Conservation (phyloP, 2,797 vertebrate species). For the Amazona finschi region DNA sequence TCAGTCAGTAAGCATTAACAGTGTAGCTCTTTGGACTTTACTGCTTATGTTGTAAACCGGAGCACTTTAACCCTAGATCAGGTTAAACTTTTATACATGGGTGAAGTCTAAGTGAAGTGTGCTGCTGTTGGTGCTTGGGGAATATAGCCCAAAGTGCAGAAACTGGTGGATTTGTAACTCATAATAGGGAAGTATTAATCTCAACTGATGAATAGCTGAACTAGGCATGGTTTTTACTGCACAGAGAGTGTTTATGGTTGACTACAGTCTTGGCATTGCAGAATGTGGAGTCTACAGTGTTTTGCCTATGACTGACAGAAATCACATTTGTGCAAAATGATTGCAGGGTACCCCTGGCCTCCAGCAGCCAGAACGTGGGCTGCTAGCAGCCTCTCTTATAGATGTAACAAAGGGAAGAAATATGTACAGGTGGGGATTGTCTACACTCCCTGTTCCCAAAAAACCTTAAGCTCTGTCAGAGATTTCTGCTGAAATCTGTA, state of each 20-base stretch:
- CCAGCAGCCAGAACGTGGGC: background rate
- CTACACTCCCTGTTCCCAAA: background rate
- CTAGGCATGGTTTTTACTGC: background rate
- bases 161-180: background rate
- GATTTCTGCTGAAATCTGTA: background rate
- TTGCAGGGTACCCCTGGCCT: background rate
- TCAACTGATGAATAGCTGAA: background rate
- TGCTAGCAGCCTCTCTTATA: background rate
- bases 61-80: slow-evolving; percentile 1
- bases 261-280: background rate
- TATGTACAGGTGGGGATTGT: background rate
- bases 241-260: background rate
- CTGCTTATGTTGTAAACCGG: background rate
- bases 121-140: background rate
- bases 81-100: background rate
- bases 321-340: background rate
- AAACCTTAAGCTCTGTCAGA: background rate
- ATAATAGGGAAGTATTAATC: background rate
- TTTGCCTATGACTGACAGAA: background rate
- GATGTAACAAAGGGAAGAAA: background rate
- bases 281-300: background rate
- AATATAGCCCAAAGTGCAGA: background rate
- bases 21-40: background rate
- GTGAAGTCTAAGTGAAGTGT: background rate
- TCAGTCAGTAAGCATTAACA: background rate